Base-by-base conservation (phyloP, 2,888 invertebrate genomes). In the Drosophila silvestris region DNA sequence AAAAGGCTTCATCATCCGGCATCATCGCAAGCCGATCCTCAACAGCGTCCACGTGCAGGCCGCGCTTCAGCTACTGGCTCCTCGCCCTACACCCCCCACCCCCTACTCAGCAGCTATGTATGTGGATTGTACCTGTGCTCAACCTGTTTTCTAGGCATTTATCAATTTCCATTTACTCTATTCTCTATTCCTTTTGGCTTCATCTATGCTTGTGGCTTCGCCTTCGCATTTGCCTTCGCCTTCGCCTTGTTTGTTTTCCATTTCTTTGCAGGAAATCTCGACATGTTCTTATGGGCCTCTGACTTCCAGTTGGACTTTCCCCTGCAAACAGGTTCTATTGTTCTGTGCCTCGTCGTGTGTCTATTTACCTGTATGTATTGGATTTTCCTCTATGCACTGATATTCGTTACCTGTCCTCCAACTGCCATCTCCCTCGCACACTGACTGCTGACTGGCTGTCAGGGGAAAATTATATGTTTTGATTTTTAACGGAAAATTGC, bases 401-500 rank as follows among this genome's bases (percentile, higher is more conserved):
- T 68, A 79, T 82, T 81, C 89, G 72, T 61, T 68, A 67, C 80
- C 64, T 80, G 63, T 30, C 16, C 64, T 56, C 53, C 60, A 65
- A 70, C 30, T 68, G 56, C 35, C 60, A 60, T 73, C 32, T 70
- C 76, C 59, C 75, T 81, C 76, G 54, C 53, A 33, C 57, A 60
- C 60, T 35, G 61, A 51, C 63, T 64, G 47, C 54, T 47, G 26
- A 22, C 44, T 44, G 10, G 10, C 41, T 41, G 39, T 39, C 64
- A 72, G 83, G 69, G 77, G 83, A 70, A 87, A 89, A 87, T 87
- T 85, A 87, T 77, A 89, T 87, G 87, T 87, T 87, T 85, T 87
- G 89, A 87, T 89, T 86, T 82, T 82, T 83, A 88, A 87, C 85
- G 87, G 83, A 88, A 89, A 89, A 85, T 72, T 80, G 83, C 77